Evolutionary conservation across 2,113 vertebrate genomes (phyloP), one percentile per base, ranked within the genome.

Genomic region (Martes martes): DNA sequence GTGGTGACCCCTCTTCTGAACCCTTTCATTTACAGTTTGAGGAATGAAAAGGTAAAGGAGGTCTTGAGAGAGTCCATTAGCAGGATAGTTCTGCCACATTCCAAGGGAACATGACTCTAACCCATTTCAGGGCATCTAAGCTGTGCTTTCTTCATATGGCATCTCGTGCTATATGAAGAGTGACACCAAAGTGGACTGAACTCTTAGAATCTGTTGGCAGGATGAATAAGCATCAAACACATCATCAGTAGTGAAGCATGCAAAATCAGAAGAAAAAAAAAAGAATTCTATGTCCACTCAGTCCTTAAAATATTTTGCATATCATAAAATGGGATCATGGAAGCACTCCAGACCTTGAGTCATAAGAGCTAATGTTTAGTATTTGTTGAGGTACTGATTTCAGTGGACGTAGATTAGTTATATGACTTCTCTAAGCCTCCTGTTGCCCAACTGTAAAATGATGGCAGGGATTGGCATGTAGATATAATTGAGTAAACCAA

Each of bases 21-120:
- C 45, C 83, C 83, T 28, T 81, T 94, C 57, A 95, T 91, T 90
- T 94, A 94, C 0, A 94, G 86, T 3, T 50, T 97, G 15, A 83
- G 57, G 47, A 97, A 94, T 14, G 39, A 83, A 81, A 97, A 96
- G 21, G 81, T 96, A 67, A 96, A 91, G 63, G 79, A 95, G 73
- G 67, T 86, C 59, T 26, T 91, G 39, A 94, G 71, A 57, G 86
- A 86, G 14, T 18, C 82, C 69, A 7, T 86, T 19, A 80, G 14
- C 24, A 86, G 23, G 55, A 33, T 71, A 31, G 33, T 80, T 50
- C 36, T 3, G 65, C 19, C 39, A 42, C 19, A 80, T 86, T 80
- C 61, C 61, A 55, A 71, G 79, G 33, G 52, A 71, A 39, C 89
- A 69, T 39, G 9, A 91, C 14, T 24, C 36, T 79, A 65, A 79